phyloP scores from a whole-genome alignment of 2,888 invertebrate species.

The Troglohyphantes excavatus region DNA sequence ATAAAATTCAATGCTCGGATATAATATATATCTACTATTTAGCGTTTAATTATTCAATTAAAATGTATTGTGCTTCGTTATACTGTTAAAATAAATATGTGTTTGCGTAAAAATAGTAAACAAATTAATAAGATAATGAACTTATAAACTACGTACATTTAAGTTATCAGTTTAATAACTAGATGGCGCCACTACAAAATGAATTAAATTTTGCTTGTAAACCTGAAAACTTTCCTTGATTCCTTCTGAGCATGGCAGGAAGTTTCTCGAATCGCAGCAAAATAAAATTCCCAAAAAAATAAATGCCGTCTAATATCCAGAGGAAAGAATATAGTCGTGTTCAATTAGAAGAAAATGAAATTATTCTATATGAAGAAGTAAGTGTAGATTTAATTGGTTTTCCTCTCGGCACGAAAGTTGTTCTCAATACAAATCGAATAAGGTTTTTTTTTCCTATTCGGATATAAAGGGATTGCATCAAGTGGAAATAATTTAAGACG shows the following conservation, averaged over 20 bases:
- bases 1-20: no score
- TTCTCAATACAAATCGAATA: neutral
- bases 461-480: neutral
- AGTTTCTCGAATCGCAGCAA: neutral
- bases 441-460: neutral
- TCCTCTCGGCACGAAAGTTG: neutral
- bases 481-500: neutral
- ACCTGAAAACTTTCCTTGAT: neutral
- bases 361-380: neutral
- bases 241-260: neutral
- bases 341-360: neutral
- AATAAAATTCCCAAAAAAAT: slow-evolving; percentile 7
- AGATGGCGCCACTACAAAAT: slow-evolving; percentile 28
- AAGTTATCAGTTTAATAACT: neutral
- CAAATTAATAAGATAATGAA: no score
- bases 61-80: no score
- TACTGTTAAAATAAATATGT: no score
- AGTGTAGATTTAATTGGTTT: neutral
- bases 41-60: no score
- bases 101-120: no score
- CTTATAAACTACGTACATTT: no score
- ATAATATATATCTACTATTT: no score
- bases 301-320: neutral
- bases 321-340: slow-evolving; percentile 5
- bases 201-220: neutral